Percentiles rank a stretch among this genome's conserved stretches.
These are phyloP conservation scores for Choloepus didactylus DNA, from an alignment of 2,797 vertebrate species.

Conservation along the genomic window DNA sequence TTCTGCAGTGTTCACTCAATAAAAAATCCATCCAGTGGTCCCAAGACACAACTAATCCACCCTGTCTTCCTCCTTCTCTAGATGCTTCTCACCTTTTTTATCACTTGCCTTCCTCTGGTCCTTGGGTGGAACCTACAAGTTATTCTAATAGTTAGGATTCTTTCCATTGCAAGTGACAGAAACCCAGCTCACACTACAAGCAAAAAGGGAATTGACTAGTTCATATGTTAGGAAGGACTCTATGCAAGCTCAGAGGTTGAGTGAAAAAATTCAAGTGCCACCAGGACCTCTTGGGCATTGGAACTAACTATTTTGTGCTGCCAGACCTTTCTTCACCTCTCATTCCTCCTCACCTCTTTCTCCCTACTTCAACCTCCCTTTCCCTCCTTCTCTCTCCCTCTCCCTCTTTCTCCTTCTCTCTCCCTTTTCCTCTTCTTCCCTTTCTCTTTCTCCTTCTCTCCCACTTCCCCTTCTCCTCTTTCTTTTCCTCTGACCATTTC, in stretches of 20 bases:
- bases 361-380: accelerated
- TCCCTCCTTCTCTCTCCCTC: too few species aligned
- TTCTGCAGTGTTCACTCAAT: not conserved
- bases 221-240: not conserved
- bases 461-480: not conserved
- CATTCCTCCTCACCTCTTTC: accelerated
- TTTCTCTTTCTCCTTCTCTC: too few species aligned
- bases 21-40: not conserved
- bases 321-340: too few species aligned
- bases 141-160: not conserved
- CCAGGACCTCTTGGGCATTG: not conserved
- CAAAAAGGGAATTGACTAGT: not conserved
- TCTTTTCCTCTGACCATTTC: accelerated
- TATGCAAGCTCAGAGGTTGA: not conserved
- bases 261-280: not conserved
- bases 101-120: not conserved
- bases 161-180: not conserved
- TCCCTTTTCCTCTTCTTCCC: accelerated
- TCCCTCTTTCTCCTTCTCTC: too few species aligned
- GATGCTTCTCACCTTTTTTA: not conserved
- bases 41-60: not conserved
- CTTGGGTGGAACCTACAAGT: not conserved
- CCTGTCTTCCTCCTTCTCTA: too few species aligned
- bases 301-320: too few species aligned
- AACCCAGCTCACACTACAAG: not conserved